Percentiles rank a stretch among this genome's conserved stretches.
phyloP scores from a whole-genome alignment of 2,113 vertebrate species.

The Pipra filicauda region DNA sequence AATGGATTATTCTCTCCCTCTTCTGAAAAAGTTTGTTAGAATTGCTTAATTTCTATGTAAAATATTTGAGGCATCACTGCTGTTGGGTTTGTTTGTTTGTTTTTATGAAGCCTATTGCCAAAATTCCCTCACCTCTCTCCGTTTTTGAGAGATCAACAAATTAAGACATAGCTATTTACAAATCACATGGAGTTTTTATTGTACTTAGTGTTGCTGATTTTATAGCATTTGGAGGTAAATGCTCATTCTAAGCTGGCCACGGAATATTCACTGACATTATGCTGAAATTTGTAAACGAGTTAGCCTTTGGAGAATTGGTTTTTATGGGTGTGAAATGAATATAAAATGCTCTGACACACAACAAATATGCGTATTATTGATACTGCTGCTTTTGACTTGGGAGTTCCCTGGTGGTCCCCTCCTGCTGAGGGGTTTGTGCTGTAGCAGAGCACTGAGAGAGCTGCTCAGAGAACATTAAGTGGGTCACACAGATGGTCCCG shows the following conservation, averaged over 20 bases:
- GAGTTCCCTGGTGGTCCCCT: background rate
- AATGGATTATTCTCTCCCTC: background rate
- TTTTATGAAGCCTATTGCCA: background rate
- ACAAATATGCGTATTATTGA: background rate
- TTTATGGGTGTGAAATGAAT: background rate
- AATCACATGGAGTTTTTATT: background rate
- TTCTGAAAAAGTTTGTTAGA: background rate
- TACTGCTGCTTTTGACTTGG: background rate
- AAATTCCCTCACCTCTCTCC: background rate
- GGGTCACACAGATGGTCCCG: conserved; percentile 22
- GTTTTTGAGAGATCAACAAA: background rate
- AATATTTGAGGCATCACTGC: background rate
- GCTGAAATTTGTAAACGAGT: background rate
- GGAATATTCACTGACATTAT: background rate
- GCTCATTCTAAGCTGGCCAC: background rate
- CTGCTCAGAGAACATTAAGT: background rate
- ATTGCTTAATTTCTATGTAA: background rate
- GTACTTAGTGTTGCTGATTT: background rate
- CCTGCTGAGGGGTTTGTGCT: background rate
- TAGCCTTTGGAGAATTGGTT: background rate
- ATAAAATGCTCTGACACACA: background rate
- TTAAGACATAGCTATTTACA: background rate
- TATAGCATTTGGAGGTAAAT: background rate
- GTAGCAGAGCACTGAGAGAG: background rate
- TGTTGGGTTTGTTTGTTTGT: background rate